Base-by-base conservation (phyloP, 2,888 invertebrate genomes). In the Pterostichus madidus region DNA sequence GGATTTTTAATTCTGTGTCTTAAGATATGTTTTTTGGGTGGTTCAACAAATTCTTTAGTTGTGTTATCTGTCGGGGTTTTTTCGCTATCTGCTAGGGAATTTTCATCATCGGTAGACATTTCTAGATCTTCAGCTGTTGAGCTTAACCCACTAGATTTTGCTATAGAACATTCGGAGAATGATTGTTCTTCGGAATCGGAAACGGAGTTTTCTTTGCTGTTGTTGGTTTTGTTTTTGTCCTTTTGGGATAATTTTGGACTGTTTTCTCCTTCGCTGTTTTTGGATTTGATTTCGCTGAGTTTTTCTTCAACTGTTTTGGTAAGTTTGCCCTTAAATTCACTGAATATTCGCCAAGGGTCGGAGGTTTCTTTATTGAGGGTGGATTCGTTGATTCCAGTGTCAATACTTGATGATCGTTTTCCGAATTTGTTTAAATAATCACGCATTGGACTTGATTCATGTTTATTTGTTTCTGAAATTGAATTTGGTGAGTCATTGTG, bases 291-390 rank as follows among this genome's bases (percentile, higher is more conserved):
- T 86, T 93, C 93, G 8, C 93, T 94, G 83, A 95, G 91, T 90
- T 94, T 95, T 84, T 95, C 95, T 87, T 95, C 95, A 71, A 95
- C 95, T 49, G 95, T 95, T 88, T 95, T 95, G 52, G 95, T 93
- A 84, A 95, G 93, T 90, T 95, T 95, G 73, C 94, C 95, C 88
- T 89, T 83, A 8, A 87, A 83, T 87, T 89, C 90, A 84, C 93
- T 93, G 85, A 95, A 93, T 87, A 95, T 92, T 86, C 93, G 93
- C 95, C 95, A 95, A 5, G 94, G 93, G 89, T 94, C 95, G 84
- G 93, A 92, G 1, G 91, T 91, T 11, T 91, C 90, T 85, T 88
- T 88, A 15, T 85, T 82, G 46, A 84, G 35, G 56, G 85, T 86
- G 53, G 80, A 83, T 77, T 85, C 86, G 13, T 86, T 84, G 15